phyloP scores from a whole-genome alignment of 2,888 invertebrate genomes.

The Dugesia japonica region DNA sequence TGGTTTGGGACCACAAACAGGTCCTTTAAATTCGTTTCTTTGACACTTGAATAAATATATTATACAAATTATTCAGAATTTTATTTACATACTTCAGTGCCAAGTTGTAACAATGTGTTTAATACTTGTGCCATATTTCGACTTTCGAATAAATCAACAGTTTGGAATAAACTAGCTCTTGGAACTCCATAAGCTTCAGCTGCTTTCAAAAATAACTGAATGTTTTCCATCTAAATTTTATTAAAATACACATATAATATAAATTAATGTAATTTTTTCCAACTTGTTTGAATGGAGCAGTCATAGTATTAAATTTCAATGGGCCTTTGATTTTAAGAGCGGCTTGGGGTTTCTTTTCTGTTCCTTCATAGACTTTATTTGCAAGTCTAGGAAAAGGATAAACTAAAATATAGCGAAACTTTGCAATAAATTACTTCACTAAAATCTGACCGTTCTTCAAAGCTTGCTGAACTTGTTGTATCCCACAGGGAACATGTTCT shows the following conservation, averaged over 20 bases:
- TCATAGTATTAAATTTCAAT: constrained; percentile 37
- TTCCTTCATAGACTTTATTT: constrained; percentile 40
- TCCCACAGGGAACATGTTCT: constrained; percentile 62
- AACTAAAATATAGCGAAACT: no score
- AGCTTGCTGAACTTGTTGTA: constrained; percentile 54
- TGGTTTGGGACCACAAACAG: constrained; percentile 44
- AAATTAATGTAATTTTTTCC: not conserved
- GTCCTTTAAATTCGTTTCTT: constrained; percentile 41
- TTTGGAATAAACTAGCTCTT: constrained; percentile 44
- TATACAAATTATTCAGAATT: not conserved
- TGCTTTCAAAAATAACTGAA: constrained; percentile 44
- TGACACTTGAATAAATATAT: constrained; percentile 39
- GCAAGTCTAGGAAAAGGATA: no score
- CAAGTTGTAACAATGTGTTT: constrained; percentile 44
- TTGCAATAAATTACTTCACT: constrained; percentile 31
- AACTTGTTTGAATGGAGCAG: constrained; percentile 45
- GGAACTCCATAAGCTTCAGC: constrained; percentile 44
- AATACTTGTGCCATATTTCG: constrained; percentile 47
- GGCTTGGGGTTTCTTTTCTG: constrained; percentile 39
- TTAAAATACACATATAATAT: no score
- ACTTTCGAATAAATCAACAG: constrained; percentile 46
- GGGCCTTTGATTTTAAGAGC: constrained; percentile 38
- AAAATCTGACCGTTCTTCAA: constrained; percentile 40
- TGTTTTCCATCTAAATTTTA: constrained; percentile 45
- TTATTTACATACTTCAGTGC: constrained; percentile 42